Base-by-base conservation (phyloP, 92 coral and sea anemone species). In the Phenganax marumi region DNA sequence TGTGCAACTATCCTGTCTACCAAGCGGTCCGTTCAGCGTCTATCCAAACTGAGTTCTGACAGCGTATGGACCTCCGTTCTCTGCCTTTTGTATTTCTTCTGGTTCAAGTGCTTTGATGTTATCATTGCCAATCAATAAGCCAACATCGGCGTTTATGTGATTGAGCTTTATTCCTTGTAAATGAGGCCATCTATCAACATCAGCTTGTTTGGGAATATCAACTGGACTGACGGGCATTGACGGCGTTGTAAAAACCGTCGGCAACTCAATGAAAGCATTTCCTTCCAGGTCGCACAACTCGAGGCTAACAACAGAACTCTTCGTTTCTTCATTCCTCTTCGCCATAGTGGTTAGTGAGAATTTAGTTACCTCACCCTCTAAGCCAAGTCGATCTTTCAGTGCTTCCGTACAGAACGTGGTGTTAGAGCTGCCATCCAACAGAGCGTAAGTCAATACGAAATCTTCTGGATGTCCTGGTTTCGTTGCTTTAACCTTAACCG, bases 101-200 rank as follows among this genome's bases (percentile, higher is more conserved):
- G 85, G 88, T 54, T 85, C 88, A 21, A 85, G 70, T 10, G 88
- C 88, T 13, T 62, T 80, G 22, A 2, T 77, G 17, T 55, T 73
- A 26, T 80, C 80, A 13, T 85, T 81, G 57, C 88, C 88, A 60
- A 85, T 85, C 48, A 85, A 80, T 79, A 85, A 71, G 55, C 84
- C 88, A 18, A 85, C 83, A 7, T 69, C 50, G 7, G 71, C 85
- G 19, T 68, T 50, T 22, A 85, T 80, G 25, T 69, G 62, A 18
- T 71, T 73, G 0, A 85, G 57, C 18, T 18, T 18, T 61, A 85
- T 81, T 16, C 81, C 85, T 12, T 71, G 50, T 24, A 80, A 57
- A 63, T 58, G 80, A 22, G 85, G 85, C 73, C 84, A 85, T 57
- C 55, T 48, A 60, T 48, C 75, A 6, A 70, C 81, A 21, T 85